Conservation (phyloP, 2,113 vertebrate genomes). For the Polypterus senegalus region DNA sequence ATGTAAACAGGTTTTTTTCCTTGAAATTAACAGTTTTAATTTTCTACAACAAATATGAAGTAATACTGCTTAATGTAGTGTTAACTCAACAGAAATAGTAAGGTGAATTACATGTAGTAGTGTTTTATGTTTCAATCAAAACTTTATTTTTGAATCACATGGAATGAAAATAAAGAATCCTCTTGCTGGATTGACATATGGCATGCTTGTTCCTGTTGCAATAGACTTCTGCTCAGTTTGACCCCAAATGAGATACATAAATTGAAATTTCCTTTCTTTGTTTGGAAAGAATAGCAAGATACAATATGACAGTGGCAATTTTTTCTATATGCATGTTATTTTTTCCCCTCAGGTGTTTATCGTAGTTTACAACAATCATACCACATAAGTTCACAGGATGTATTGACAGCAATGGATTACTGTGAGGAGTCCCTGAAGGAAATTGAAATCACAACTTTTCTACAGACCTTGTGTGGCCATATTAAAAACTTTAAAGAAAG, state of each 20-base stretch:
- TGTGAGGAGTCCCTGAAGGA: conserved; percentile 93
- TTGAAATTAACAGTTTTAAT: too few relatives aligned
- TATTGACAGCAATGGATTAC: conserved; percentile 85
- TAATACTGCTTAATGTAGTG: too few relatives aligned
- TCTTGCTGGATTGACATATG: too few relatives aligned
- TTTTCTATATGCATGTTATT: not conserved
- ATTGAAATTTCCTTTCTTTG: not conserved
- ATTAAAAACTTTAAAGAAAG: conserved; percentile 57
- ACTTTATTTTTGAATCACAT: too few relatives aligned
- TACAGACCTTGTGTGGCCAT: conserved; percentile 84
- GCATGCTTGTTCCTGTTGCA: too few relatives aligned
- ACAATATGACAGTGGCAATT: not conserved
- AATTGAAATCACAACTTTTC: conserved; percentile 82
- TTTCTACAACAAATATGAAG: too few relatives aligned
- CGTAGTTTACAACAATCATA: conserved; percentile 80
- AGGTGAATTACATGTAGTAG: too few relatives aligned
- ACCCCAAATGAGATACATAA: too few relatives aligned
- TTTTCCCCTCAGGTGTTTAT: conserved; percentile 56
- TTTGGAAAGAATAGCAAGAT: not conserved
- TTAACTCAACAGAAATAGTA: too few relatives aligned
- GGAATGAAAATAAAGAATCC: too few relatives aligned
- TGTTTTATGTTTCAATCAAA: too few relatives aligned
- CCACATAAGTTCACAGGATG: conserved; percentile 70
- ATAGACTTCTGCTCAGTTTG: not conserved
- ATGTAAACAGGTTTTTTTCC: too few relatives aligned